phyloP scores from a whole-genome alignment of 2,888 invertebrate genomes.

The Lepidocyrtinus sp. region DNA sequence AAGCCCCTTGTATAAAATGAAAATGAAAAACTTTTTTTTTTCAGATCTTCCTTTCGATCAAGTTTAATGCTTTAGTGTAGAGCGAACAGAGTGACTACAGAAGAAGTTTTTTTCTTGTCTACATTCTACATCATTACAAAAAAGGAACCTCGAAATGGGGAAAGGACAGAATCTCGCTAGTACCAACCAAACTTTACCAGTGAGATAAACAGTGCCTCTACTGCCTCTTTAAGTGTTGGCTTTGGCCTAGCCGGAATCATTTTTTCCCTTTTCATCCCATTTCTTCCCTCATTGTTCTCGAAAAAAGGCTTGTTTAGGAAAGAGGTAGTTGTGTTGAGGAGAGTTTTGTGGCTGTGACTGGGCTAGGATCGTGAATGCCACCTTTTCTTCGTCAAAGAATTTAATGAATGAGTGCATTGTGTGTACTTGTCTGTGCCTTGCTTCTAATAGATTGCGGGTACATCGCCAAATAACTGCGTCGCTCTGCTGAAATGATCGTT shows the following conservation, averaged over 20 bases:
- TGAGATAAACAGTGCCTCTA: neutral
- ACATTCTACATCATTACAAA: conserved; percentile 8
- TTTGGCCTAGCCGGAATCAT: conserved; percentile 6
- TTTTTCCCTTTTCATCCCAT: neutral
- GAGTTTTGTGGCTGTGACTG: neutral
- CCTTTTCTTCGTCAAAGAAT: too few species aligned
- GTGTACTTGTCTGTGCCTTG: too few species aligned
- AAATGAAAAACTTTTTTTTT: neutral
- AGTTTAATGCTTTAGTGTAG: neutral
- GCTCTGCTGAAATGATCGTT: too few species aligned
- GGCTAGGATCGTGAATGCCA: too few species aligned
- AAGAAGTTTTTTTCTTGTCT: conserved; percentile 18
- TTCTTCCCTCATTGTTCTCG: conserved; percentile 12
- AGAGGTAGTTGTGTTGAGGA: too few species aligned
- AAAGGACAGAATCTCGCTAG: conserved; percentile 8
- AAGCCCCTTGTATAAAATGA: neutral
- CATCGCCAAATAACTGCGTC: too few species aligned
- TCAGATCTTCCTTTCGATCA: neutral
- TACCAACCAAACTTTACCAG: conserved; percentile 5
- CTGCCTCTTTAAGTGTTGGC: neutral
- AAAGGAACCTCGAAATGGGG: conserved; percentile 18
- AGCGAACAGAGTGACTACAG: neutral
- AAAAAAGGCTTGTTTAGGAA: too few species aligned
- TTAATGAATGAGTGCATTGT: too few species aligned
- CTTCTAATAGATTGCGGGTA: too few species aligned